phyloP scores from a whole-genome alignment of 2,797 vertebrate genomes.

The Tragelaphus oryx region DNA sequence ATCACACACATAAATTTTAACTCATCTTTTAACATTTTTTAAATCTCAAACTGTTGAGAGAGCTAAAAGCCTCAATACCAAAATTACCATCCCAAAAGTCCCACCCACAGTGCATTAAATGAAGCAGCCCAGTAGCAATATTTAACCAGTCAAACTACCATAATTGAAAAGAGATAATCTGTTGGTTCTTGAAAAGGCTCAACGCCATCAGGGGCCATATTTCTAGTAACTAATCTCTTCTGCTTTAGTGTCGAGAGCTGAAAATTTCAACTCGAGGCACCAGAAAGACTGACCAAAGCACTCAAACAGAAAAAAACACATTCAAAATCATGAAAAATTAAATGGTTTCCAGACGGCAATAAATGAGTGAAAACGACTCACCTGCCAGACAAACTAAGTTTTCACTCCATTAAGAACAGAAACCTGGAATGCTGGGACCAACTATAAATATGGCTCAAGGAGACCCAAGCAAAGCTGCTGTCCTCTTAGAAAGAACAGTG shows the following conservation, averaged over 20 bases:
- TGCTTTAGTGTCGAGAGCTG: slow-evolving; percentile 67
- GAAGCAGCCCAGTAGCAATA: slow-evolving; percentile 59
- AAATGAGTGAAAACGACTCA: slow-evolving; percentile 35
- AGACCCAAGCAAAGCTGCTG: slow-evolving; percentile 59
- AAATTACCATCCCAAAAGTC: slow-evolving; percentile 51
- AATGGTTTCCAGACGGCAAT: slow-evolving; percentile 28
- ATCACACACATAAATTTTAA: slow-evolving; percentile 35
- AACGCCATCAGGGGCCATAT: slow-evolving; percentile 34
- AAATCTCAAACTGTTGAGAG: slow-evolving; percentile 29
- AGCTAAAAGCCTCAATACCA: slow-evolving; percentile 59
- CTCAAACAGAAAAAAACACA: neutral
- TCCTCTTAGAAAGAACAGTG: slow-evolving; percentile 46
- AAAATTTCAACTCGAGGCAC: slow-evolving; percentile 69
- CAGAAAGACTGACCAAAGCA: slow-evolving; percentile 55
- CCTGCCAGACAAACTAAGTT: slow-evolving; percentile 26
- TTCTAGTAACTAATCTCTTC: slow-evolving; percentile 68
- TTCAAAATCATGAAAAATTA: neutral
- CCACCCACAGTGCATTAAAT: slow-evolving; percentile 69
- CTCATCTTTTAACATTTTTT: slow-evolving; percentile 47
- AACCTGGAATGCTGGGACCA: slow-evolving; percentile 64
- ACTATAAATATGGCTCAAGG: slow-evolving; percentile 66
- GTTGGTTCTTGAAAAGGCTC: slow-evolving; percentile 46
- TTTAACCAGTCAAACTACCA: slow-evolving; percentile 41
- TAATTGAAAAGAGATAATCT: neutral
- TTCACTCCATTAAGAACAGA: slow-evolving; percentile 40